Evolutionary conservation across 2,797 vertebrate species (phyloP).

Genomic region (Todus mexicanus): DNA sequence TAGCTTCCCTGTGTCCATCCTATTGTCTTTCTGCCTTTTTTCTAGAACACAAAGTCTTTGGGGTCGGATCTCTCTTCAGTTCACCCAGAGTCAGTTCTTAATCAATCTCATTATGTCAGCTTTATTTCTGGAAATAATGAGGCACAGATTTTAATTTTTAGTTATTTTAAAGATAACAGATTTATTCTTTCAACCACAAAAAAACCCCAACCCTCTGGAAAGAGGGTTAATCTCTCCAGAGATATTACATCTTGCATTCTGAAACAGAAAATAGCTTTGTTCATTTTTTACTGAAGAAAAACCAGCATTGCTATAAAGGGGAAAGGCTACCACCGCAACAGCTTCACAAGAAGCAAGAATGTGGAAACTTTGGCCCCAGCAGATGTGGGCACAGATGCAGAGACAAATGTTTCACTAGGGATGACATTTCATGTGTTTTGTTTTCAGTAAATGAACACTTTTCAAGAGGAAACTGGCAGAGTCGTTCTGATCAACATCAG

Average conservation of each 20-base stretch:
- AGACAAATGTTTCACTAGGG: neutral
- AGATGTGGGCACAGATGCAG: conserved; percentile 15
- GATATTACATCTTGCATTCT: neutral
- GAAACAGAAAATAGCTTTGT: neutral
- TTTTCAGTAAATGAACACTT: neutral
- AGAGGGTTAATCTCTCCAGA: conserved; percentile 27
- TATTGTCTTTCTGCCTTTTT: conserved; percentile 16
- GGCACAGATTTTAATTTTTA: neutral
- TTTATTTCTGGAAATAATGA: conserved; percentile 34
- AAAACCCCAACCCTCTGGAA: neutral
- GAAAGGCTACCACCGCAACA: conserved; percentile 12
- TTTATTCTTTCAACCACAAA: conserved; percentile 26
- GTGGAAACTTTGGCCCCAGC: conserved; percentile 20
- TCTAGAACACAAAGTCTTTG: neutral
- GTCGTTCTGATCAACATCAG: neutral
- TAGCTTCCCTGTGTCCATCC: neutral
- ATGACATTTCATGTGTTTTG: neutral
- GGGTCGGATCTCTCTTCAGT: neutral
- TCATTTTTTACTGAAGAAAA: neutral
- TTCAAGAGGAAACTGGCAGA: neutral
- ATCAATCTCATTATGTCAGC: neutral
- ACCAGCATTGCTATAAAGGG: neutral
- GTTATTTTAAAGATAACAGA: conserved; percentile 18
- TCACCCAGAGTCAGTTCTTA: neutral
- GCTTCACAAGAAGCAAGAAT: conserved; percentile 24